Conservation (phyloP, 2,888 invertebrate species). For the Watsonalla cultraria region DNA sequence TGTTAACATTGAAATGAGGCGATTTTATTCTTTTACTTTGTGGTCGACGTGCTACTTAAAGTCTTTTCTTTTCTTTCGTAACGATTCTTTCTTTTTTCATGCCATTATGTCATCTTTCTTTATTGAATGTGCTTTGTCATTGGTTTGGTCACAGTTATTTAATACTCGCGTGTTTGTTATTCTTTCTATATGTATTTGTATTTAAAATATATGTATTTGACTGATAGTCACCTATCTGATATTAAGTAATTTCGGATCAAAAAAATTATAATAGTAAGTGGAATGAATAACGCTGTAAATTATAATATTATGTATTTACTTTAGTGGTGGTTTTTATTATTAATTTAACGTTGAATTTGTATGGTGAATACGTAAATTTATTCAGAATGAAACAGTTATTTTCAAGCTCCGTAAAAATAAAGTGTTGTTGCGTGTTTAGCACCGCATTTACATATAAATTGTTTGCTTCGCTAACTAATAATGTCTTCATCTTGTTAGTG, state of each 20-base stretch:
- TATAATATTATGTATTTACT: no score
- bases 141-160: neutral
- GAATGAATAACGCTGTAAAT: no score
- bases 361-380: neutral
- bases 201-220: no score
- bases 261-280: no score
- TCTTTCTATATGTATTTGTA: neutral
- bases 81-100: constrained; percentile 8
- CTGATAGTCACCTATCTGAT: no score
- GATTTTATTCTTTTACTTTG: constrained; percentile 28
- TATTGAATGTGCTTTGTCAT: neutral
- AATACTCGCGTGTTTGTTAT: no score
- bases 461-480: neutral
- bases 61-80: constrained; percentile 14
- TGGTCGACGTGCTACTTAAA: constrained; percentile 17
- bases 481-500: neutral
- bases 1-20: constrained; percentile 40
- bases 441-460: neutral
- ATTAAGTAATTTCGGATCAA: no score
- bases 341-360: neutral
- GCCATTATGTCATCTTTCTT: neutral
- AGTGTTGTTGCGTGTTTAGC: neutral
- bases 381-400: neutral
- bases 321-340: no score
- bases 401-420: neutral